Percentiles rank a stretch among this genome's conserved stretches.
Evolutionary conservation across 2,113 vertebrate species (phyloP).

Genomic region (Neogale vison): DNA sequence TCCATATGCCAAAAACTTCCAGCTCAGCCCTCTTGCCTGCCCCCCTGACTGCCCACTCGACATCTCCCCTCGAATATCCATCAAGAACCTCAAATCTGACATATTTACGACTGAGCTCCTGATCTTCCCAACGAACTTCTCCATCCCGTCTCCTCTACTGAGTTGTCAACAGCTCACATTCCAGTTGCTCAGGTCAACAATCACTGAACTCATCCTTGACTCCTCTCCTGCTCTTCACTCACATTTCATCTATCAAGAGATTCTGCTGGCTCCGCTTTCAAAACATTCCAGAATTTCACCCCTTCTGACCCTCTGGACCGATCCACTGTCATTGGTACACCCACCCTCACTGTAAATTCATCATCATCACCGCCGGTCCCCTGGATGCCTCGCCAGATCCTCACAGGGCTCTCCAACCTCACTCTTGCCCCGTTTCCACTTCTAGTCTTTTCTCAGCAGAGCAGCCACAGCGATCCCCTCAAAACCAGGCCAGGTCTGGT

Average conservation of each 20-base stretch:
- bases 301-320: not conserved
- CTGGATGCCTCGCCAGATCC: not conserved
- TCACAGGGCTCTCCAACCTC: not conserved
- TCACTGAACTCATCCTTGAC: not conserved
- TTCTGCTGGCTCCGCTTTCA: not conserved
- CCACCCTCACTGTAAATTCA: not conserved
- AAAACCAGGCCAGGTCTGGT: not conserved
- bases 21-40: not conserved
- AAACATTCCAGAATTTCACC: not conserved
- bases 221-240: not conserved
- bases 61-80: not conserved
- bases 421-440: not conserved
- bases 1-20: not conserved
- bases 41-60: too few species aligned
- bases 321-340: not conserved
- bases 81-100: not conserved
- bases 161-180: not conserved
- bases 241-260: not conserved
- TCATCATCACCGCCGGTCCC: not conserved
- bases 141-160: not conserved
- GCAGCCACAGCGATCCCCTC: not conserved
- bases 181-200: not conserved
- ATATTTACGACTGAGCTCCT: not conserved
- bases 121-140: not conserved
- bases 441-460: not conserved